phyloP scores from a whole-genome alignment of 1,140 invertebrate genomes.

The Halesus radiatus region DNA sequence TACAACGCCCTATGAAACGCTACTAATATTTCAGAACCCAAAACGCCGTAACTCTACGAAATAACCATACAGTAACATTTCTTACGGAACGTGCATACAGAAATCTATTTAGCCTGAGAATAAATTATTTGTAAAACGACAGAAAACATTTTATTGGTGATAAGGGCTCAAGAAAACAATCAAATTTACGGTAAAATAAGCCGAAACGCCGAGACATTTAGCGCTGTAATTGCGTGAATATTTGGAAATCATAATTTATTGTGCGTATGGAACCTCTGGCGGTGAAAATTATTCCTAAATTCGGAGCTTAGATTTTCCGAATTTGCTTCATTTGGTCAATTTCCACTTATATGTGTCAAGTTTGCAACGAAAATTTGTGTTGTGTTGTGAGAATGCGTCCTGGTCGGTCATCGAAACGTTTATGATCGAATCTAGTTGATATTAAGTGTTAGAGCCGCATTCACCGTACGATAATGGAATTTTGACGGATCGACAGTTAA shows the following conservation, averaged over 20 bases:
- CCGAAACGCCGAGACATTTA: not conserved
- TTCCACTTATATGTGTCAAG: slow-evolving; percentile 22
- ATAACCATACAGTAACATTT: not conserved
- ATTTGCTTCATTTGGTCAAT: slow-evolving; percentile 12
- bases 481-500: slow-evolving; percentile 3
- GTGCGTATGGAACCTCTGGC: not conserved
- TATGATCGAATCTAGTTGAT: not conserved
- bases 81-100: not conserved
- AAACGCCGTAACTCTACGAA: slow-evolving; percentile 7
- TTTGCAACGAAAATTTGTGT: slow-evolving; percentile 3
- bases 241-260: not conserved
- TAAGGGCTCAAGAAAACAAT: too few relatives aligned
- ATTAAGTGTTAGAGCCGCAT: not conserved
- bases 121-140: not conserved
- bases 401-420: not conserved
- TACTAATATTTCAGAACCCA: not conserved
- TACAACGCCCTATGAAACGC: slow-evolving; percentile 41
- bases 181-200: too few relatives aligned
- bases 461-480: not conserved
- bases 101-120: not conserved
- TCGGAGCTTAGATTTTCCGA: not conserved
- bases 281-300: slow-evolving; percentile 9
- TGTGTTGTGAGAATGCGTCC: slow-evolving; percentile 3
- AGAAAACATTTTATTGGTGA: too few relatives aligned
- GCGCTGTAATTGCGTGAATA: not conserved